Evolutionary conservation across 2,113 vertebrate species (phyloP).

Genomic region (Neomonachus schauinslandi): DNA sequence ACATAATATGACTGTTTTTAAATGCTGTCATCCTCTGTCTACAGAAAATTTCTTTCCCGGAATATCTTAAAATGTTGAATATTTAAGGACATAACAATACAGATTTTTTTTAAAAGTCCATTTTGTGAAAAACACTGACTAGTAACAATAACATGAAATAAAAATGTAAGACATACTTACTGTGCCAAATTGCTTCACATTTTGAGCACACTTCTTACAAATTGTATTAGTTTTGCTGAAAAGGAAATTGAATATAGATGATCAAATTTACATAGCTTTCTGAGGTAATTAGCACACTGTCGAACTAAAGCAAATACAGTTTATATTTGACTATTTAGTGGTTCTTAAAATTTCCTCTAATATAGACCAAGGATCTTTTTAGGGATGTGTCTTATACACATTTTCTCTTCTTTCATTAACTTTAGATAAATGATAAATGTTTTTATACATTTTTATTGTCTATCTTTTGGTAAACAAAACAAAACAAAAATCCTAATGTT

Average conservation of each 20-base stretch:
- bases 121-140: not conserved
- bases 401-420: not conserved
- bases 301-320: not conserved
- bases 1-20: not conserved
- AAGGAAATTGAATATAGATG: constrained; percentile 71
- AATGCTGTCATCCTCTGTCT: not conserved
- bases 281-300: not conserved
- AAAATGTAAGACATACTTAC: constrained; percentile 87
- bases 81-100: not conserved
- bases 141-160: not conserved
- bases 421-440: not conserved
- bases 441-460: not conserved
- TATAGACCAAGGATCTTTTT: not conserved
- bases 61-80: not conserved
- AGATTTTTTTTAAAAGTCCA: not conserved
- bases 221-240: constrained; percentile 99
- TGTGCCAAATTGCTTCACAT: constrained; percentile 98
- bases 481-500: not conserved
- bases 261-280: constrained; percentile 40
- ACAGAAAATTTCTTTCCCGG: not conserved
- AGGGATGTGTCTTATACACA: not conserved
- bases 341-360: constrained; percentile 16
- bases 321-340: not conserved
- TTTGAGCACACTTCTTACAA: constrained; percentile 99
- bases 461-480: not conserved